Percentiles rank a stretch among this genome's conserved stretches.
phyloP scores from a whole-genome alignment of 2,113 vertebrate genomes.

The Lethenteron reissneri region DNA sequence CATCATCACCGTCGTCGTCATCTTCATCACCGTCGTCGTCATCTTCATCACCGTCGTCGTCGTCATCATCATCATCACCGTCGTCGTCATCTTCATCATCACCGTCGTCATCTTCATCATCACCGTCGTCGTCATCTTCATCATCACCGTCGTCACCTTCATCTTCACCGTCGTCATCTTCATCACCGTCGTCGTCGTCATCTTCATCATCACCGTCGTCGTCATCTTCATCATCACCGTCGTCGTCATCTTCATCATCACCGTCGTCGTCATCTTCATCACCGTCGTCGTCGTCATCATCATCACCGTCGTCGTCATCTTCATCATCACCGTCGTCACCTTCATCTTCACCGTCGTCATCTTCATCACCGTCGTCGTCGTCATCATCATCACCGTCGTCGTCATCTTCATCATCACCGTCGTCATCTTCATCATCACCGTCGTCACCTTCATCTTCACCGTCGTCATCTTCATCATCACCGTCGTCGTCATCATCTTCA shows the following conservation, averaged over 20 bases:
- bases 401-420: too few species aligned
- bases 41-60: background rate
- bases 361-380: too few species aligned
- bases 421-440: too few species aligned
- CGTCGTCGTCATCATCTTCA: too few species aligned
- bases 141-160: background rate
- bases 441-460: too few species aligned
- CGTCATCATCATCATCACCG: background rate
- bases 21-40: background rate
- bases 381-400: too few species aligned
- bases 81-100: background rate
- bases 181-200: background rate
- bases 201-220: background rate
- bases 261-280: background rate
- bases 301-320: too few species aligned
- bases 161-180: background rate
- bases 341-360: too few species aligned
- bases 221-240: background rate
- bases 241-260: background rate
- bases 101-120: background rate
- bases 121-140: background rate
- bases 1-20: background rate
- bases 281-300: background rate
- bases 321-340: too few species aligned
- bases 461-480: too few species aligned